A percentile compares a stretch with the other conserved stretches of the same genome.
Conservation (phyloP, 2,888 invertebrate species). For the Pherbina coryleti region DNA sequence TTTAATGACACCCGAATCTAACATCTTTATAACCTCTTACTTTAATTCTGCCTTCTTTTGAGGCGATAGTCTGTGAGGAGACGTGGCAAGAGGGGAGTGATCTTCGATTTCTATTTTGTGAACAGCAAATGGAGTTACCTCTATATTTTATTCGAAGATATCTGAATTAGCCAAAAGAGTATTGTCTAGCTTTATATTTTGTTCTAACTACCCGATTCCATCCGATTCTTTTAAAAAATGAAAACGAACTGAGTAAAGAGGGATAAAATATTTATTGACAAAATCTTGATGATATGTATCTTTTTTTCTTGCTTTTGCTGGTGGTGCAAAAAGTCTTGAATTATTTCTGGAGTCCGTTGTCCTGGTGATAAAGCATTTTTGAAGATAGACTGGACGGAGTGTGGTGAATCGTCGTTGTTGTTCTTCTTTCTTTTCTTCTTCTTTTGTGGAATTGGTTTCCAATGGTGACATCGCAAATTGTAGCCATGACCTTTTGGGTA, state of each 20-base stretch:
- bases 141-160: slow-evolving; percentile 33
- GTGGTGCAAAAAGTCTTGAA: slow-evolving; percentile 4
- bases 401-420: slow-evolving; percentile 22
- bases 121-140: too few relatives aligned
- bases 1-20: slow-evolving; percentile 58
- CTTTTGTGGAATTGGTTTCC: slow-evolving; percentile 18
- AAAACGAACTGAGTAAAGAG: slow-evolving; percentile 6
- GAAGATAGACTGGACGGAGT: slow-evolving; percentile 16
- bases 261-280: slow-evolving; percentile 27
- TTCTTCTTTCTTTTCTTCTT: neutral
- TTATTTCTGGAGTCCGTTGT: slow-evolving; percentile 4
- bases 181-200: slow-evolving; percentile 15
- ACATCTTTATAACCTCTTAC: slow-evolving; percentile 46
- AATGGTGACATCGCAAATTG: slow-evolving; percentile 18
- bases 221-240: too few relatives aligned
- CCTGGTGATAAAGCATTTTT: neutral
- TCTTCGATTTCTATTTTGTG: too few relatives aligned
- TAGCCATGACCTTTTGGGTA: too few relatives aligned
- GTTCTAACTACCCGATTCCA: slow-evolving; percentile 21
- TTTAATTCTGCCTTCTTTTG: slow-evolving; percentile 26
- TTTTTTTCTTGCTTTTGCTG: neutral
- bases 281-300: slow-evolving; percentile 23
- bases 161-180: slow-evolving; percentile 12
- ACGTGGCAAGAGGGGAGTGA: too few relatives aligned
- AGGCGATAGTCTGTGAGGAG: too few relatives aligned